Percentiles rank a stretch among this genome's conserved stretches.
Evolutionary conservation across 2,888 invertebrate species (phyloP).

Genomic region (Drosophila gaucha): DNA sequence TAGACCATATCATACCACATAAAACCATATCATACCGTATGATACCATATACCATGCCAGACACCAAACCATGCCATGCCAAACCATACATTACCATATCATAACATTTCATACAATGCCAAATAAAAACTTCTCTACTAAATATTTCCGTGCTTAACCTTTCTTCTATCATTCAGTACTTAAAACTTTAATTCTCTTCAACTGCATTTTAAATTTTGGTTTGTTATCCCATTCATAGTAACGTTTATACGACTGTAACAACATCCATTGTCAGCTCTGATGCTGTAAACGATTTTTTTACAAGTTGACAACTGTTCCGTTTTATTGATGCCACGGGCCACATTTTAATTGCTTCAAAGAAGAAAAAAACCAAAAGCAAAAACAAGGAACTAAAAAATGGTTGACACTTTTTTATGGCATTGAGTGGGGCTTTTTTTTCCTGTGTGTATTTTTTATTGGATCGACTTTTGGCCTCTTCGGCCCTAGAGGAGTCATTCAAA

Average conservation of each 20-base stretch:
- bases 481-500: slow-evolving; percentile 16
- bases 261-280: slow-evolving; percentile 12
- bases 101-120: too few relatives aligned
- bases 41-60: too few relatives aligned
- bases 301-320: slow-evolving; percentile 63
- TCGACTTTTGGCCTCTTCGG: slow-evolving; percentile 21
- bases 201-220: neutral
- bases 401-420: slow-evolving; percentile 34
- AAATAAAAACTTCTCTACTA: too few relatives aligned
- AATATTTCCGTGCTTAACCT: too few relatives aligned
- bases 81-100: too few relatives aligned
- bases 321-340: slow-evolving; percentile 67
- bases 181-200: neutral
- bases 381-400: slow-evolving; percentile 12
- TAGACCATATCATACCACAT: too few relatives aligned
- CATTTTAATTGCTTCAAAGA: slow-evolving; percentile 67
- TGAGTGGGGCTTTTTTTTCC: slow-evolving; percentile 15
- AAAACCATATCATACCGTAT: too few relatives aligned
- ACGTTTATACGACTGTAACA: slow-evolving; percentile 1
- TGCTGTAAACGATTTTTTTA: slow-evolving; percentile 44
- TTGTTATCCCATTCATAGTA: neutral
- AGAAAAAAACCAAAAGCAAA: slow-evolving; percentile 23
- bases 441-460: slow-evolving; percentile 1
- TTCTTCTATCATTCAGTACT: neutral
- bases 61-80: too few relatives aligned